Evolutionary conservation across 2,888 invertebrate species (phyloP).

Genomic region (Cephus pulcher): DNA sequence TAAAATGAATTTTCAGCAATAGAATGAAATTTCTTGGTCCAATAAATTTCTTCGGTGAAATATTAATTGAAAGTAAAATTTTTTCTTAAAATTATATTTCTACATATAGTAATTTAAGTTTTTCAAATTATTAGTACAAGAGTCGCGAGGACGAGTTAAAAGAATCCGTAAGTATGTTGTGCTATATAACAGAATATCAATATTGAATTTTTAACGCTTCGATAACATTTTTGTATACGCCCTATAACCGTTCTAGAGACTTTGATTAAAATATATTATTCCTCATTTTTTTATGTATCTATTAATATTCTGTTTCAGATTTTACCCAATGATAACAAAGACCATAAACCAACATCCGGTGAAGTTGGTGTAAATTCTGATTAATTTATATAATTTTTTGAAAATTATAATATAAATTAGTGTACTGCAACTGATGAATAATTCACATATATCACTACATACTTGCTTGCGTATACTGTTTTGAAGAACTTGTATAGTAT

Average conservation of each 20-base stretch:
- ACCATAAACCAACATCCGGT: too few species aligned
- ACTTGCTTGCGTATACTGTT: too few species aligned
- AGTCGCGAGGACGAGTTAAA: conserved; percentile 38
- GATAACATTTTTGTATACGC: conserved; percentile 2
- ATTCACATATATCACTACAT: too few species aligned
- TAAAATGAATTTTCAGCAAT: conserved; percentile 5
- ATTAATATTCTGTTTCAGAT: conserved; percentile 10
- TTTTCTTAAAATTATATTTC: not conserved
- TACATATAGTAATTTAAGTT: conserved; percentile 9
- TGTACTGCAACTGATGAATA: too few species aligned
- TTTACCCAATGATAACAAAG: conserved; percentile 11
- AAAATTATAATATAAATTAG: too few species aligned
- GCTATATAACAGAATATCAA: not conserved
- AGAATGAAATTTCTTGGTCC: not conserved
- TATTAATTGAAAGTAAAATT: not conserved
- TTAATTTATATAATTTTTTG: too few species aligned
- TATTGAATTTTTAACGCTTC: conserved; percentile 4
- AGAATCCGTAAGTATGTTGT: conserved; percentile 39
- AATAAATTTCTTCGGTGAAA: too few species aligned
- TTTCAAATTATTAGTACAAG: conserved; percentile 38
- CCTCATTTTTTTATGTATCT: not conserved
- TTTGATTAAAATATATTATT: too few species aligned
- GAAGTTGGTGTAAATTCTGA: too few species aligned
- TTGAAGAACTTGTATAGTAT: too few species aligned
- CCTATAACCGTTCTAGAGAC: too few species aligned